phyloP scores from a whole-genome alignment of 2,113 vertebrate genomes.

The Propithecus coquereli region DNA sequence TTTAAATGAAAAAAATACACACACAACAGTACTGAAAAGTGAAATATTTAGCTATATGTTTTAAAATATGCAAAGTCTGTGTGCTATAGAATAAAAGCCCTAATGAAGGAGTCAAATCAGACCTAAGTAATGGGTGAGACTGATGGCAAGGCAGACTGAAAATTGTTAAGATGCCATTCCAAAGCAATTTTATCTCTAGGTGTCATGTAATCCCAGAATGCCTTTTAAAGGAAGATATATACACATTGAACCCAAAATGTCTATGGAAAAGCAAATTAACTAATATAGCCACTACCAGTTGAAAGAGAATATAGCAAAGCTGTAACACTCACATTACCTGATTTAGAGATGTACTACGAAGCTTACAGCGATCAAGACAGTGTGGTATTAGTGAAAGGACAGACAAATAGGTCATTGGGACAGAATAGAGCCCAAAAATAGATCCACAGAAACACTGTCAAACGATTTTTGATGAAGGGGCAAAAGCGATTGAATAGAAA shows the following conservation, averaged over 20 bases:
- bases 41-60: not conserved
- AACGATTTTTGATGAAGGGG: too few species aligned
- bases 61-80: not conserved
- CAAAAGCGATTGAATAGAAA: not conserved
- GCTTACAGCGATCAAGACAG: fast-evolving
- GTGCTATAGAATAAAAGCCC: not conserved
- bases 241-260: not conserved
- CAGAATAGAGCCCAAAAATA: not conserved
- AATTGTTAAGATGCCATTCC: too few species aligned
- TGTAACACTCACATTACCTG: fast-evolving
- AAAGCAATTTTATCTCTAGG: not conserved
- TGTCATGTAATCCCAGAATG: not conserved
- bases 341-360: not conserved
- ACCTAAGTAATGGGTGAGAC: not conserved
- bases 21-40: not conserved
- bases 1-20: not conserved
- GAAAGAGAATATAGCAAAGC: not conserved
- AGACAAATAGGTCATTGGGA: not conserved
- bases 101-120: not conserved
- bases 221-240: too few species aligned
- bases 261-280: not conserved
- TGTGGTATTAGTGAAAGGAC: fast-evolving
- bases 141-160: not conserved
- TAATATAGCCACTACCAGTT: too few species aligned
- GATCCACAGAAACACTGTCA: fast-evolving